Conservation (phyloP, 2,888 invertebrate species). For the Caenorhabditis doughertyi region DNA sequence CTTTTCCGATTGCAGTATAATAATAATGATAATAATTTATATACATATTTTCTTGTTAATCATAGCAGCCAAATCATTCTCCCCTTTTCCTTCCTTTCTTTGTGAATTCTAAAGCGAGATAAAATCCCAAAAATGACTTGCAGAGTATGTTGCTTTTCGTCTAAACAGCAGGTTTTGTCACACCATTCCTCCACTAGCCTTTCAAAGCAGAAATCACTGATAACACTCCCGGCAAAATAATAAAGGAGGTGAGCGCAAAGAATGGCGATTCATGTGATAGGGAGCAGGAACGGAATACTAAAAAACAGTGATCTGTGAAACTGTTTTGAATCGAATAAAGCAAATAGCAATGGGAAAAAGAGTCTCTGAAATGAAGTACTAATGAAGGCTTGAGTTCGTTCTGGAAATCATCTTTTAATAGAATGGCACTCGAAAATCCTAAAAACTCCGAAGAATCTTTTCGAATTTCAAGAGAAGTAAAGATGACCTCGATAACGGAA, state of each 20-base stretch:
- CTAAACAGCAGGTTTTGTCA: slow-evolving; percentile 28
- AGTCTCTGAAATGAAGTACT: neutral
- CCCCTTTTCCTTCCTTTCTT: neutral
- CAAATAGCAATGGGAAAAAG: too few species aligned
- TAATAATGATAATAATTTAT: slow-evolving; percentile 31
- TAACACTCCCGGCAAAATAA: slow-evolving; percentile 26
- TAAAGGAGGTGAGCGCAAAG: slow-evolving; percentile 15
- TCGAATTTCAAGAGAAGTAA: neutral
- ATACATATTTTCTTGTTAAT: too few species aligned
- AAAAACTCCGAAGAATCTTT: neutral
- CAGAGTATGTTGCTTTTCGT: neutral
- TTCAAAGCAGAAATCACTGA: slow-evolving; percentile 50
- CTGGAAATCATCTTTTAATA: neutral
- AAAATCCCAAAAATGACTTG: neutral
- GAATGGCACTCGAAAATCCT: neutral
- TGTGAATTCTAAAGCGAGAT: neutral
- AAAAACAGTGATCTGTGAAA: slow-evolving; percentile 30
- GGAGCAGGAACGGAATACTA: slow-evolving; percentile 5
- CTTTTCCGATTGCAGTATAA: slow-evolving; percentile 14
- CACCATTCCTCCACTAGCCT: slow-evolving; percentile 51
- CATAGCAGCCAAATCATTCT: slow-evolving; percentile 17
- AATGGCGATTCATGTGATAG: slow-evolving; percentile 48
- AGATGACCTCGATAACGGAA: slow-evolving; percentile 1
- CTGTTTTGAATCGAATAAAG: neutral
- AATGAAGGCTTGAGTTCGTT: neutral